A percentile compares a stretch with the other conserved stretches of the same genome.
Conservation (phyloP, 2,888 invertebrate genomes). For the Hedychridium roseum region DNA sequence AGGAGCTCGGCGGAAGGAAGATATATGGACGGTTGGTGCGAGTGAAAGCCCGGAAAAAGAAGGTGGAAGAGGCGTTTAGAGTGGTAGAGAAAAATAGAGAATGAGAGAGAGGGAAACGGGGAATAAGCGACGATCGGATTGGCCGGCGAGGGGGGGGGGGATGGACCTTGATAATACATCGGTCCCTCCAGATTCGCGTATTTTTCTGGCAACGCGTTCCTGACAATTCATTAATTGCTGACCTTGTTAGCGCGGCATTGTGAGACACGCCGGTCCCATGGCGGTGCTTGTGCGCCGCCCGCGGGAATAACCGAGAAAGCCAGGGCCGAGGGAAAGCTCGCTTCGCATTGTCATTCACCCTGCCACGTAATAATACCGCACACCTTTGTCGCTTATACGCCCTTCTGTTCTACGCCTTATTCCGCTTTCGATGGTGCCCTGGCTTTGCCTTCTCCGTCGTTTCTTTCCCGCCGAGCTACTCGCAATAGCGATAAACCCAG, state of each 20-base stretch:
- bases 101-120: slow-evolving; percentile 5
- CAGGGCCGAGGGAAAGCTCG: slow-evolving; percentile 13
- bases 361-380: slow-evolving; percentile 47
- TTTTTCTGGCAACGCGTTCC: slow-evolving; percentile 38
- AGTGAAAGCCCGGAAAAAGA: not conserved
- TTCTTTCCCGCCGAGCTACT: too few relatives aligned
- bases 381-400: slow-evolving; percentile 49
- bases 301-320: slow-evolving; percentile 31
- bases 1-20: not conserved
- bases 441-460: too few relatives aligned
- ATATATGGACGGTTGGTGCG: not conserved
- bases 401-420: slow-evolving; percentile 23
- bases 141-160: slow-evolving; percentile 8
- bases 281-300: slow-evolving; percentile 43
- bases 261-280: slow-evolving; percentile 46
- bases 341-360: slow-evolving; percentile 49
- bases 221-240: slow-evolving; percentile 54
- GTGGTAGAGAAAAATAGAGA: slow-evolving; percentile 8
- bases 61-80: slow-evolving; percentile 2
- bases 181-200: slow-evolving; percentile 33
- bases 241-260: slow-evolving; percentile 53
- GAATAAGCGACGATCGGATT: too few relatives aligned
- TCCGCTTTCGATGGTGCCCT: too few relatives aligned
- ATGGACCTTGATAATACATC: slow-evolving; percentile 35
- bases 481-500: too few relatives aligned